A percentile compares a stretch with the other conserved stretches of the same genome.
Evolutionary conservation across 2,888 invertebrate species (phyloP).

Genomic region (Tillus elongatus): DNA sequence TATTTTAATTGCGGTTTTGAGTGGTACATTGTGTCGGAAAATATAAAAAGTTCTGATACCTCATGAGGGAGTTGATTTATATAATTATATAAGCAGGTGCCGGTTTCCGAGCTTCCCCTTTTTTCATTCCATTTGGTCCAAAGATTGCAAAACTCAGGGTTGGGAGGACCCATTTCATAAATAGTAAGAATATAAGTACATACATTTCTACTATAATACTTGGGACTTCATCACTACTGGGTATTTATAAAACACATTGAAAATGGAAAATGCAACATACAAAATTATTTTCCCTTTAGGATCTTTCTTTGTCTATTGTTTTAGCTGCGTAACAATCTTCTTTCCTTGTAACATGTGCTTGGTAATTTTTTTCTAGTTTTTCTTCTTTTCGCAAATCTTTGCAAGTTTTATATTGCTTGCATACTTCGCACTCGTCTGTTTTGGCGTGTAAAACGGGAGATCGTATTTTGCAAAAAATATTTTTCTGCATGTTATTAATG

Average conservation of each 20-base stretch:
- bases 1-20: constrained; percentile 11
- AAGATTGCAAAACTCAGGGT: constrained; percentile 25
- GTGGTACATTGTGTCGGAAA: constrained; percentile 2
- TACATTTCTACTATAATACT: constrained; percentile 30
- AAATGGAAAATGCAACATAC: constrained; percentile 26
- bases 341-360: not conserved
- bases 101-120: constrained; percentile 29
- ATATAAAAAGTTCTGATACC: constrained; percentile 10
- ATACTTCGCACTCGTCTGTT: not conserved
- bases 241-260: constrained; percentile 28
- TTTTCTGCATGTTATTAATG: not conserved
- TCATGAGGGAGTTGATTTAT: no score
- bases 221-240: constrained; percentile 23
- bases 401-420: no score
- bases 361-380: not conserved
- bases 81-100: constrained; percentile 21
- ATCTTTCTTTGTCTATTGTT: constrained; percentile 15
- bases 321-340: constrained; percentile 8
- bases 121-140: constrained; percentile 30
- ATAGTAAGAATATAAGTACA: constrained; percentile 29
- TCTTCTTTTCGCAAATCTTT: not conserved
- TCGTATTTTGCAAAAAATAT: not conserved
- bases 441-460: not conserved
- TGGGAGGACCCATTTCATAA: constrained; percentile 27
- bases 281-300: constrained; percentile 22